Percentiles rank a stretch among this genome's conserved stretches.
Evolutionary conservation across 2,113 vertebrate genomes (phyloP).

Genomic region (Rhodinocichla rosea): DNA sequence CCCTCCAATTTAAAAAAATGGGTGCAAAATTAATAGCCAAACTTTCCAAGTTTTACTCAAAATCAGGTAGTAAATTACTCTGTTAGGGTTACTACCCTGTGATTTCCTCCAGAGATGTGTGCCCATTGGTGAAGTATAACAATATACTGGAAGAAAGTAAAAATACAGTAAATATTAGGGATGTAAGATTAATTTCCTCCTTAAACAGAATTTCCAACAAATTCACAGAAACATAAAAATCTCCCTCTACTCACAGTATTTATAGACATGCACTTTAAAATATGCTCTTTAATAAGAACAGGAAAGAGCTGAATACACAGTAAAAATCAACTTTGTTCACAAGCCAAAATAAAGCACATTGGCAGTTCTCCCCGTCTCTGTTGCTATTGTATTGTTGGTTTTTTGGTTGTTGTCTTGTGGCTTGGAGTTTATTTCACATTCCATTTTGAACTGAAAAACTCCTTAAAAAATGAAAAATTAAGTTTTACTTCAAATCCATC

Average conservation of each 20-base stretch:
- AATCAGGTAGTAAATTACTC: background rate
- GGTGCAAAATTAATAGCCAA: background rate
- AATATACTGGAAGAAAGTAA: background rate
- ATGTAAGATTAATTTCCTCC: background rate
- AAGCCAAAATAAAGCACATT: conserved; percentile 48
- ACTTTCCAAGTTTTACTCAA: background rate
- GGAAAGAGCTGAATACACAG: conserved; percentile 61
- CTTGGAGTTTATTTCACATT: background rate
- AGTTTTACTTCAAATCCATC: background rate
- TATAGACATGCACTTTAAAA: background rate
- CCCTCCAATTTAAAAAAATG: background rate
- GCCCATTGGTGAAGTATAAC: background rate
- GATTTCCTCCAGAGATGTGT: background rate
- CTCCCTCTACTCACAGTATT: conserved; percentile 37
- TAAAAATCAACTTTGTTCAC: conserved; percentile 62
- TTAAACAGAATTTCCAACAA: conserved; percentile 36
- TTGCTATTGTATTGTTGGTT: background rate
- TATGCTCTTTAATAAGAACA: background rate
- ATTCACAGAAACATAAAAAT: conserved; percentile 55
- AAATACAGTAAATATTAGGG: background rate
- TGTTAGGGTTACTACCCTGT: background rate
- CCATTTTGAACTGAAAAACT: background rate
- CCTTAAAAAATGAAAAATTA: background rate
- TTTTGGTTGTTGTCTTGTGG: background rate
- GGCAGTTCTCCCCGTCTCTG: background rate